Base-by-base conservation (phyloP, 2,113 vertebrate species). In the Pogona vitticeps region DNA sequence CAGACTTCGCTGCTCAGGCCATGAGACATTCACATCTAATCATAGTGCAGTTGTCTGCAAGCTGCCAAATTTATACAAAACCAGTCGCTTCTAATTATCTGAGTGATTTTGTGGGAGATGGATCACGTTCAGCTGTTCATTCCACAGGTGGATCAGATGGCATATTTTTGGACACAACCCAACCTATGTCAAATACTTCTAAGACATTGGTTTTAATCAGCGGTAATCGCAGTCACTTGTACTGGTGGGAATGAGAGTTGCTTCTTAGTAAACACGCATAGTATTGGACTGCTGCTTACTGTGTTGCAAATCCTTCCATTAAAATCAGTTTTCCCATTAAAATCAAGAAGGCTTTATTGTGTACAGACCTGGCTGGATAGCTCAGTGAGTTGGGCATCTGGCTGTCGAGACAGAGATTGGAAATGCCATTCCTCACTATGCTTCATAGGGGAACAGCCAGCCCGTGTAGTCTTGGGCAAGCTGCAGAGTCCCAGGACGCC, bases 61-160 rank as follows among this genome's bases (percentile, higher is more conserved):
- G 20, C 23, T 68, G 42, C n/a, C 75, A 68, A 1, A 78, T 7
- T 77, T 78, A 17, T 18, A 20, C 18, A 70, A 28, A 80, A 8
- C 6, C 2, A 82, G 0, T 81, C 84, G 13, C 42, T 38, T 14
- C n/a, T 42, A 1, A 0, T 36, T 42, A 7, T 59, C 86, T 85
- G 9, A 79, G 6, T 61, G 8, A 88, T 85, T 90, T 61, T 88
- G 0, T 88, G 36, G 85, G 31, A 63, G 82, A 88, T 89, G 87
- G 0, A 71, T 92, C 12, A 1, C 9, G 1, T 56, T 58, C 12
- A 71, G 42, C 10, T 82, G 2, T 67, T 46, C 63, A 6, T 18
- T 67, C 15, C 38, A 33, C 21, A 21, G 17, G 28, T 17, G 26
- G 15, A 46, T 17, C 2, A 20, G 6, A 28, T 7, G n/a, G 6